A percentile compares a stretch with the other conserved stretches of the same genome.
These are phyloP conservation scores for Chydorus sphaericus DNA, from an alignment of 2,888 invertebrate species.

Conservation along the genomic window DNA sequence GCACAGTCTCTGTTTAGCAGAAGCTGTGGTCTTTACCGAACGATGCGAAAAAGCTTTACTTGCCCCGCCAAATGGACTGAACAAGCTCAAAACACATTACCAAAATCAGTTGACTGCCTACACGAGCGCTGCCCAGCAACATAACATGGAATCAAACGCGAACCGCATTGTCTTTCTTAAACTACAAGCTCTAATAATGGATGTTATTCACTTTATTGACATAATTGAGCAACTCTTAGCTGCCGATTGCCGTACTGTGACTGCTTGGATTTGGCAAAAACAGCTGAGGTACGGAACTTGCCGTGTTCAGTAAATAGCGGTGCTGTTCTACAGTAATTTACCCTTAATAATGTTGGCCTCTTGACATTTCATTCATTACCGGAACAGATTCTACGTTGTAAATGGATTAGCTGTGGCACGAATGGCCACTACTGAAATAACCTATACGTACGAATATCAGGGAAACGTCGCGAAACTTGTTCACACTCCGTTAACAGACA, in stretches of 20 bases:
- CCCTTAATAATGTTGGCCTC: neutral
- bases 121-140: constrained; percentile 32
- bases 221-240: constrained; percentile 63
- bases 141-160: constrained; percentile 15
- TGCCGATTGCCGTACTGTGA: constrained; percentile 41
- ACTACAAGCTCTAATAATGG: constrained; percentile 78
- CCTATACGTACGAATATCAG: constrained; percentile 94
- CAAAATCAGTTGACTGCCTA: constrained; percentile 35
- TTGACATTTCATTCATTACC: constrained; percentile 13
- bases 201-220: constrained; percentile 78
- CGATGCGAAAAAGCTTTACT: constrained; percentile 64
- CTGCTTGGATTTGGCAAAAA: constrained; percentile 89
- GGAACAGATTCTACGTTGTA: constrained; percentile 48
- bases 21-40: constrained; percentile 69
- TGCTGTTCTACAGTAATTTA: no score
- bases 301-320: neutral
- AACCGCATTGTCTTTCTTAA: constrained; percentile 57
- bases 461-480: constrained; percentile 93
- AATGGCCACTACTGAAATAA: constrained; percentile 88
- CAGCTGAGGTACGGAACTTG: constrained; percentile 76
- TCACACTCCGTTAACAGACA: constrained; percentile 88
- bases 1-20: constrained; percentile 71
- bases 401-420: constrained; percentile 39
- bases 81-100: constrained; percentile 33
- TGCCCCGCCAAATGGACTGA: constrained; percentile 40